Evolutionary conservation across 2,113 vertebrate species (phyloP), one percentile per base, ranked within the genome.

Genomic region (Etheostoma spectabile): DNA sequence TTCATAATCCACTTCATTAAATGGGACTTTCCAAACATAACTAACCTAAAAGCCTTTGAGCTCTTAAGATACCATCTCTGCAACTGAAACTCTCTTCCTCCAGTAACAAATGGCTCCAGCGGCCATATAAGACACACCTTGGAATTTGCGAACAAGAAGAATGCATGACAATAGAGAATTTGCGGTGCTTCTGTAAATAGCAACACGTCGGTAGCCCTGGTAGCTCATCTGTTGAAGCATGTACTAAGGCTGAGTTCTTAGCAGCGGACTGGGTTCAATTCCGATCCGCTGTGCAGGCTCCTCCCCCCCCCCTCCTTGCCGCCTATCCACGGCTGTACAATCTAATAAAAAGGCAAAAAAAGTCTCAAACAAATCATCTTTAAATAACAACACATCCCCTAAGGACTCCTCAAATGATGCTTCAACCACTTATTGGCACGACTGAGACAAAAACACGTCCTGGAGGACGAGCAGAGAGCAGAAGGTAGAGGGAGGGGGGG

Each of bases 401-500:
- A 0, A 24, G 77, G 77, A 38, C 68, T 65, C 24, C 14, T 83
- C 74, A 72, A 69, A 56, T 38, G 49, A 30, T 21, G 62, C 76
- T 80, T 61, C 76, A 35, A n/a, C 72, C 74, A 13, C 48, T 68
- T 82, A 60, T 80, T 82, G 61, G 65, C 62, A 64, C 19, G 60
- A 65, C 55, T 63, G 57, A 72, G 65, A 80, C 12, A 3, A 72
- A 72, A 83, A 45, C 22, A 3, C 33, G 59, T 63, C n/a, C 61
- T 33, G 51, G 77, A 83, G 74, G 80, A 76, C 3, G n/a, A 55
- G 61, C 56, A 30, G 13, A 19, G 53, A 77, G 79, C 79, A 83
- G 80, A 74, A 77, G 82, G 55, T 66, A 66, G 64, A 18, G 53
- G 56, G 66, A 22, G 21, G 22, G 62, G 18, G 48, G 53, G 35